phyloP scores from a whole-genome alignment of 2,797 vertebrate genomes.

The Myoxocephalus aenaeus region DNA sequence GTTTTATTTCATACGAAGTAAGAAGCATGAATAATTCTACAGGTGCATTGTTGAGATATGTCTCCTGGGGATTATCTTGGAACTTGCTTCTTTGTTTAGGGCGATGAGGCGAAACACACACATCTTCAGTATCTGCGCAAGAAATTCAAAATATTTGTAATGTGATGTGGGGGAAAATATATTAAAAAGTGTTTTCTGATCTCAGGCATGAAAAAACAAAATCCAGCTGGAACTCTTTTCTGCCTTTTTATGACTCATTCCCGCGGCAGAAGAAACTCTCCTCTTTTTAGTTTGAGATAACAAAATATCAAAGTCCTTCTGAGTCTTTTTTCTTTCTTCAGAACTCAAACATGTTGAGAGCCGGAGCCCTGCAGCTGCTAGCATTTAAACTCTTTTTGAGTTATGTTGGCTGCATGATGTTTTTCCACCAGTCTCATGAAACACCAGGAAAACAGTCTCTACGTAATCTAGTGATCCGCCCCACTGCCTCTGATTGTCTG shows the following conservation, averaged over 20 bases:
- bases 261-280: background rate
- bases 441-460: background rate
- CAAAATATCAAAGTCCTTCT: slow-evolving; percentile 17
- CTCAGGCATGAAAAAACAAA: too few relatives aligned
- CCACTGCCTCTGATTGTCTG: slow-evolving; percentile 24
- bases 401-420: slow-evolving; percentile 25
- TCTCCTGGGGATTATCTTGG: too few relatives aligned
- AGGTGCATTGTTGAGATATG: background rate
- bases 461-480: background rate
- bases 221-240: too few relatives aligned
- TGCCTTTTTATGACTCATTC: too few relatives aligned
- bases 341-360: background rate
- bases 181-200: too few relatives aligned
- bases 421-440: background rate
- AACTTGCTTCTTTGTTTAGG: too few relatives aligned
- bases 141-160: too few relatives aligned
- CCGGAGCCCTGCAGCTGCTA: slow-evolving; percentile 25
- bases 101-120: too few relatives aligned
- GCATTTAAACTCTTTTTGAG: slow-evolving; percentile 8
- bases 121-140: too few relatives aligned
- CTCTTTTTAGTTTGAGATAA: slow-evolving; percentile 6
- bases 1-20: background rate
- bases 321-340: background rate
- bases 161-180: too few relatives aligned
- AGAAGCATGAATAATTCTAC: background rate